Evolutionary conservation across 2,797 vertebrate genomes (phyloP).

Genomic region (Coccyzus lansbergi): DNA sequence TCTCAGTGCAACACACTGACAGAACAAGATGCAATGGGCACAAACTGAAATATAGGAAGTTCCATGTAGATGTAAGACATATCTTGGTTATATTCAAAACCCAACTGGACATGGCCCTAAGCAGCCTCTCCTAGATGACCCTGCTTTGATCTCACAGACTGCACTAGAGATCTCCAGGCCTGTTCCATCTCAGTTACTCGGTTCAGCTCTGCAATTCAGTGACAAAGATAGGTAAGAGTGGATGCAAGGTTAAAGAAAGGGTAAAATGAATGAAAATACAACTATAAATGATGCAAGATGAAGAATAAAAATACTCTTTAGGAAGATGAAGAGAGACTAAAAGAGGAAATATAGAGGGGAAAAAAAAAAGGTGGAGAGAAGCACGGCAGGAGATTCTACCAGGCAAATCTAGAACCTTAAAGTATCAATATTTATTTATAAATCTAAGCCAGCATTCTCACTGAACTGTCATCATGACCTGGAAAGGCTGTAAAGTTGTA

Average conservation of each 20-base stretch:
- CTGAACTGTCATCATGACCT: not conserved
- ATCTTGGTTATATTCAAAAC: not conserved
- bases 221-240: not conserved
- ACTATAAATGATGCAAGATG: not conserved
- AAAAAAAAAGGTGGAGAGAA: not conserved
- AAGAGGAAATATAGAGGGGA: not conserved
- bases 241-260: not conserved
- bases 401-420: not conserved
- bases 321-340: not conserved
- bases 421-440: not conserved
- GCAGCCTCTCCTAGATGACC: not conserved
- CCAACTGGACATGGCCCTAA: fast-evolving
- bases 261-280: not conserved
- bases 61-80: not conserved
- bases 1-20: not conserved
- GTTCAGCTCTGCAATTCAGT: not conserved
- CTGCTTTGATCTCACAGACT: not conserved
- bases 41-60: not conserved
- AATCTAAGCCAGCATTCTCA: not conserved
- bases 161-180: not conserved
- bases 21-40: not conserved
- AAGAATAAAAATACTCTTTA: not conserved
- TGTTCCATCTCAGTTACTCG: not conserved
- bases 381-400: not conserved
- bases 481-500: not conserved